Percentiles rank a stretch among this genome's conserved stretches.
These are phyloP conservation scores for Calypte anna DNA, from an alignment of 2,113 vertebrate species.

Conservation along the genomic window DNA sequence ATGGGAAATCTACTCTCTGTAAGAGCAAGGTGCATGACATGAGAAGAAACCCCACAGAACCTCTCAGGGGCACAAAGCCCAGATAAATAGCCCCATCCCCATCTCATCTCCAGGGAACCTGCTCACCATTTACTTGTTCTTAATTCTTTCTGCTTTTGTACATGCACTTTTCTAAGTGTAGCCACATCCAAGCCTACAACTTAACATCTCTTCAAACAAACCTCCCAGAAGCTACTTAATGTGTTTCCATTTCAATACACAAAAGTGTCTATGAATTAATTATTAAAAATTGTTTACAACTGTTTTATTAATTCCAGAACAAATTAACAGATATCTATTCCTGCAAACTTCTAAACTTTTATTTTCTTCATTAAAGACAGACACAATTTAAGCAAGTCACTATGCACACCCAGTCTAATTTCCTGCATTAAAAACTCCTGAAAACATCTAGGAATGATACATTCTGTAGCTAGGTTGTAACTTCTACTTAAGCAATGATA, in stretches of 20 bases:
- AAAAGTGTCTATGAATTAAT: not conserved
- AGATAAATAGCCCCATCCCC: rapidly evolving
- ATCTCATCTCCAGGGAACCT: not conserved
- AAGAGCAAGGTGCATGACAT: too few species aligned
- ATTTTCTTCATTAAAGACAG: not conserved
- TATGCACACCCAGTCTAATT: not conserved
- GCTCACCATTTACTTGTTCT: not conserved
- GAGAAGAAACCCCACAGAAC: not conserved
- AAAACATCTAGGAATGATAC: not conserved
- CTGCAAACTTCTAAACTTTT: not conserved
- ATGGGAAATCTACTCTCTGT: not conserved
- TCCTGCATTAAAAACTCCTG: not conserved
- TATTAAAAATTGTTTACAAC: not conserved
- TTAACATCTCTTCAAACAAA: not conserved
- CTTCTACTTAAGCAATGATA: not conserved
- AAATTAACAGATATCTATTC: not conserved
- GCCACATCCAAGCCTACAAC: not conserved
- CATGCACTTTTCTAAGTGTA: not conserved
- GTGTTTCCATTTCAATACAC: not conserved
- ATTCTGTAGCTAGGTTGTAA: not conserved
- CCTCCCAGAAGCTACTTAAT: not conserved
- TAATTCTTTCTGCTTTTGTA: not conserved
- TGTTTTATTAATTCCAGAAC: not conserved
- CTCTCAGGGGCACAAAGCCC: not conserved
- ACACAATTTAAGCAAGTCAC: rapidly evolving